Conservation (phyloP, 2,113 vertebrate species). For the Brachyistius frenatus region DNA sequence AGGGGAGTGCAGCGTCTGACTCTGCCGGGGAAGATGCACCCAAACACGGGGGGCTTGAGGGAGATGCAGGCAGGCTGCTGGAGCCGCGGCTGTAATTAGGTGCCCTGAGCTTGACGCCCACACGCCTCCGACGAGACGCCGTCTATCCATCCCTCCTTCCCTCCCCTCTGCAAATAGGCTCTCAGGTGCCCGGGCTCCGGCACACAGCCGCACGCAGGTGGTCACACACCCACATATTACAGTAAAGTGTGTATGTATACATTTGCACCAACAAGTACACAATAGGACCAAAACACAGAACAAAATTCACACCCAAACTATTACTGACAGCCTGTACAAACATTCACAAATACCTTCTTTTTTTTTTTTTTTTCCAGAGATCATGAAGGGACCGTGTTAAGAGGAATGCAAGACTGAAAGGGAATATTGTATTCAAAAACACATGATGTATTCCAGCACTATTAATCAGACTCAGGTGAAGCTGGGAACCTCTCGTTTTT, state of each 20-base stretch:
- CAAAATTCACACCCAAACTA: not conserved
- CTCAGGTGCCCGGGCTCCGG: constrained; percentile 39
- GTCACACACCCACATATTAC: not conserved
- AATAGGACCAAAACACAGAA: not conserved
- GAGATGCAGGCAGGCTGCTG: constrained; percentile 64
- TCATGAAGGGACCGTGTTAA: not conserved
- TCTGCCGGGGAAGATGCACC: constrained; percentile 74
- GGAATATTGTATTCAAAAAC: not conserved
- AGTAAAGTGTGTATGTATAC: not conserved
- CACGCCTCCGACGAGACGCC: constrained; percentile 65
- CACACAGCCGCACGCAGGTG: constrained; percentile 23
- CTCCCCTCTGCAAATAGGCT: constrained; percentile 63
- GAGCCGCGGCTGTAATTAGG: constrained; percentile 78
- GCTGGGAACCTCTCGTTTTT: not conserved
- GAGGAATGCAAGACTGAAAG: not conserved
- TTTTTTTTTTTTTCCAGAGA: too few relatives aligned
- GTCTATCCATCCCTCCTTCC: constrained; percentile 39
- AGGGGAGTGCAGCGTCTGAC: constrained; percentile 62
- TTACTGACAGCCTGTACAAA: not conserved
- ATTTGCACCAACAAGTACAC: not conserved
- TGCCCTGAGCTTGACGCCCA: constrained; percentile 77
- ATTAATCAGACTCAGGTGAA: not conserved
- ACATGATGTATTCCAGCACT: not conserved
- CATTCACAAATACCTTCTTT: not conserved
- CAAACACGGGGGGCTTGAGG: constrained; percentile 74